phyloP scores from a whole-genome alignment of 2,888 invertebrate species.

The Calliphora vomitoria region DNA sequence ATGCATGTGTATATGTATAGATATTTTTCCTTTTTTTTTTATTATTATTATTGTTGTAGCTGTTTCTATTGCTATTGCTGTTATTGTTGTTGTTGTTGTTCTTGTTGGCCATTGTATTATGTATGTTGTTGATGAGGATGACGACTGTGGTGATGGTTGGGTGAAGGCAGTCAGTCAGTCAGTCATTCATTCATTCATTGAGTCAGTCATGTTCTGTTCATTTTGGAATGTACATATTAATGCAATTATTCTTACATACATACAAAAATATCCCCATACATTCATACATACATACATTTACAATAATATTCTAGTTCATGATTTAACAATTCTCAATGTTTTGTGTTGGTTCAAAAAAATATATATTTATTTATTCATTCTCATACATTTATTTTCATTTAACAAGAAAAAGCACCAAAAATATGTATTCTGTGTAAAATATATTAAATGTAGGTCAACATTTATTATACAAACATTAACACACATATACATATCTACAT shows the following conservation, averaged over 20 bases:
- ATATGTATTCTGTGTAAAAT: conserved; percentile 24
- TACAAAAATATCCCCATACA: background rate
- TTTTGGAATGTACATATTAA: conserved; percentile 54
- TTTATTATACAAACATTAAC: background rate
- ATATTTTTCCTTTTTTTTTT: conserved; percentile 36
- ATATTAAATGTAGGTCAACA: conserved; percentile 60
- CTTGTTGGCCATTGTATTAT: conserved; percentile 59
- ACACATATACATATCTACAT: background rate
- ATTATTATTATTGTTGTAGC: conserved; percentile 29
- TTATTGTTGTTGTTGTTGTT: conserved; percentile 31
- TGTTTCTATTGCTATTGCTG: conserved; percentile 5
- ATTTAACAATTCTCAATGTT: conserved; percentile 51
- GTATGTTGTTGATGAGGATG: conserved; percentile 18
- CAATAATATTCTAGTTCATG: conserved; percentile 59
- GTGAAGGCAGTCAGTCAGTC: conserved; percentile 37
- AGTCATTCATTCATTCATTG: conserved; percentile 19
- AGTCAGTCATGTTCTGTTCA: conserved; percentile 4
- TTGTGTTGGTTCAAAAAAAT: conserved; percentile 31
- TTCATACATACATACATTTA: background rate
- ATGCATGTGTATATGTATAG: conserved; percentile 15
- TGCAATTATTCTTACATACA: conserved; percentile 44
- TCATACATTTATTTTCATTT: conserved; percentile 28
- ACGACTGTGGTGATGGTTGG: conserved; percentile 28
- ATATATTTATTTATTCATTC: conserved; percentile 28
- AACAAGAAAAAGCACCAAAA: conserved; percentile 38